These are phyloP conservation scores for Patella pellucida DNA, from an alignment of 2,888 invertebrate species.

Conservation along the genomic window DNA sequence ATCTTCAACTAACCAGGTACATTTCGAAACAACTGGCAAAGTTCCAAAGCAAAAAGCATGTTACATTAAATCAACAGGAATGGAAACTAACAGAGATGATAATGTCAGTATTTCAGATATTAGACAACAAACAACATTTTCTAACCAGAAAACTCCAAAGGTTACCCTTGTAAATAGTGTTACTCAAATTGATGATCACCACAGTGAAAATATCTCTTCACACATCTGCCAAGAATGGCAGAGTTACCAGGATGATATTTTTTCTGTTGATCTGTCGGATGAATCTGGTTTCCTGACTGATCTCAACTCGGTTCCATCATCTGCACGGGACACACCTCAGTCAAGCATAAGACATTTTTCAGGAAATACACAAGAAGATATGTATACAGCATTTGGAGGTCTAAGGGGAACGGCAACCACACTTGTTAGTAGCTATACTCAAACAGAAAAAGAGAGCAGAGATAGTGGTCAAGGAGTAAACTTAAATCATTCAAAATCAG, in stretches of 20 bases:
- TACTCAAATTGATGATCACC: background rate
- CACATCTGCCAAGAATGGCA: background rate
- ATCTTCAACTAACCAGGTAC: background rate
- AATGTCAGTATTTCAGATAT: background rate
- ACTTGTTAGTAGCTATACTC: background rate
- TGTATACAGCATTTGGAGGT: background rate
- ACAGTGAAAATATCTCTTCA: background rate
- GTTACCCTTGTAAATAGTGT: background rate
- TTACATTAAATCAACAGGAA: background rate
- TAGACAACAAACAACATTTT: no score
- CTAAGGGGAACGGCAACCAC: background rate
- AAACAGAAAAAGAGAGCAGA: background rate
- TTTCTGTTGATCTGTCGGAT: slow-evolving; percentile 1
- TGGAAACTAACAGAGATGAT: background rate
- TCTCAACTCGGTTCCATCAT: background rate
- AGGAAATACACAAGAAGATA: background rate
- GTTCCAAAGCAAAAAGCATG: background rate
- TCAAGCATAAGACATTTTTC: background rate
- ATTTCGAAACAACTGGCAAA: background rate
- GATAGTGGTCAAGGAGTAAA: background rate
- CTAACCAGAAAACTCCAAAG: background rate
- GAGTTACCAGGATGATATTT: background rate
- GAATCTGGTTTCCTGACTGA: slow-evolving; percentile 7
- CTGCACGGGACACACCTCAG: background rate
- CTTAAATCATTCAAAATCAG: slow-evolving; percentile 12